Conservation (phyloP, 2,797 vertebrate genomes). For the Phalanger gymnotis region DNA sequence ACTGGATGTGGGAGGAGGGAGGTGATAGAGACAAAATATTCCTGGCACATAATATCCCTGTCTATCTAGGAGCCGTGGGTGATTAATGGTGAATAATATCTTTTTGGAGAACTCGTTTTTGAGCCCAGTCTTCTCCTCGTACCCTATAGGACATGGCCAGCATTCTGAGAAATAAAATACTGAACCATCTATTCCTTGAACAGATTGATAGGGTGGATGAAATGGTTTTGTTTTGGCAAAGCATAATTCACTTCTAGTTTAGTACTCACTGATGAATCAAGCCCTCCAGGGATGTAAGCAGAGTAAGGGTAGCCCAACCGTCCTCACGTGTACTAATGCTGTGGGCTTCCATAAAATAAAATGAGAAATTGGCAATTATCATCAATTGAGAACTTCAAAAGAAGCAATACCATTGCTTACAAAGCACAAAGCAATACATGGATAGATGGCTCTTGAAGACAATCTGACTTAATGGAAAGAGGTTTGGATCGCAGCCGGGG, state of each 20-base stretch:
- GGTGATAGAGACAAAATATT: neutral
- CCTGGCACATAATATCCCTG: neutral
- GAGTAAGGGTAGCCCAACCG: neutral
- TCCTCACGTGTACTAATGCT: neutral
- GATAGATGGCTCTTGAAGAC: neutral
- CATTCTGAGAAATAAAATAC: neutral
- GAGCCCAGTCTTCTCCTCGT: neutral
- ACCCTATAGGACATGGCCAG: neutral
- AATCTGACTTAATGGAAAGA: neutral
- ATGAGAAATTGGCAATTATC: neutral
- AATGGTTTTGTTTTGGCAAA: neutral
- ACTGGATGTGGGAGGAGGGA: neutral
- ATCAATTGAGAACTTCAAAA: neutral
- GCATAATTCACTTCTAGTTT: neutral
- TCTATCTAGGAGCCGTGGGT: neutral
- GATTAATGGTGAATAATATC: neutral
- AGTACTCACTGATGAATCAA: neutral
- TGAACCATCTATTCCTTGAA: neutral
- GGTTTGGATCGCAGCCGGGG: neutral
- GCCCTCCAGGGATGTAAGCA: neutral
- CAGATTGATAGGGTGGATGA: neutral
- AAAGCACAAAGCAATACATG: neutral
- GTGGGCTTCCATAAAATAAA: neutral
- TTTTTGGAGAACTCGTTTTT: neutral
- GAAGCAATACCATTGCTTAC: neutral